Evolutionary conservation across 2,113 vertebrate species (phyloP), one percentile per base, ranked within the genome.

Genomic region (Eurystomus gularis): DNA sequence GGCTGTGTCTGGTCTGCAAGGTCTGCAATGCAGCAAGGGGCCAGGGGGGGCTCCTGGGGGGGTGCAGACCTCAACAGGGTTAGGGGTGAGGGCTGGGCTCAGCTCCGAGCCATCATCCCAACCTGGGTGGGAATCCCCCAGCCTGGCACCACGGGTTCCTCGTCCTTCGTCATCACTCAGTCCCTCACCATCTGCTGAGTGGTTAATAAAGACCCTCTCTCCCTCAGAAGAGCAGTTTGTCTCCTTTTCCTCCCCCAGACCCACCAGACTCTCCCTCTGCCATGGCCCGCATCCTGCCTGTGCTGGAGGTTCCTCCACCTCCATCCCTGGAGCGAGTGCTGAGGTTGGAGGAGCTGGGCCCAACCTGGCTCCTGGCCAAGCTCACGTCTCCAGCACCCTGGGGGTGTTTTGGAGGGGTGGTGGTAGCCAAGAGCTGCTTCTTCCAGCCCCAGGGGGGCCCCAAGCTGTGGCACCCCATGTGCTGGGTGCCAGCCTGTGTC

Each of bases 21-120:
- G 42, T 55, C 37, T 46, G n/a, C 1, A 0, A n/a, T n/a, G 19
- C 3, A 3, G 40, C 0, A 0, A 31, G 62, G 23, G 17, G 25
- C 23, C 62, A 65, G 46, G 40, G 16, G 17, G 5, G 15, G 37
- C 7, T 71, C 11, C 44, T 48, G 37, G 9, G 8, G 8, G 13
- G 23, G 9, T 4, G 1, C n/a, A 71, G 29, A 33, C 44, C 26
- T 90, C 3, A 2, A 23, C n/a, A 35, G 0, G 11, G 23, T n/a
- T 95, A 19, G 16, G 31, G 13, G 14, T 37, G 29, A 62, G n/a
- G 40, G 40, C 81, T 1, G 4, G 26, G 14, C 13, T 70, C 49
- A 24, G 14, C 13, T 70, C 49, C 4, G 5, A 80, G 42, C 62
- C 49, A 16, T 39, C 0, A 0, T 39, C 58, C 20, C 4, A 13